phyloP scores from a whole-genome alignment of 2,113 vertebrate species.

The Ictidomys tridecemlineatus region DNA sequence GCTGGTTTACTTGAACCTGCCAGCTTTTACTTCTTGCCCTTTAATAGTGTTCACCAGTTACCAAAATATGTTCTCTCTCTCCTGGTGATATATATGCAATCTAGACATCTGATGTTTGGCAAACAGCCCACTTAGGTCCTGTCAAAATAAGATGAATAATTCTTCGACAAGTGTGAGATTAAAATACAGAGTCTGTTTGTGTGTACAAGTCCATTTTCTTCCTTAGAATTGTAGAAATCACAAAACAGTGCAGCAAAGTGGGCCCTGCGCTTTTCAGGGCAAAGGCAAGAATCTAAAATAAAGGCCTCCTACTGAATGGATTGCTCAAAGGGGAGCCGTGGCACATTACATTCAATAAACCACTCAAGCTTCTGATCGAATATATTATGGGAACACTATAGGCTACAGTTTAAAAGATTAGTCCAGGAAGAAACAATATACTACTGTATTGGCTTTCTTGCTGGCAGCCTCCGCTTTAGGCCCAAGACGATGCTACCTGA shows the following conservation, averaged over 20 bases:
- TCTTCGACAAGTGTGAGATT: constrained; percentile 66
- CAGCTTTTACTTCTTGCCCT: background rate
- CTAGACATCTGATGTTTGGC: constrained; percentile 71
- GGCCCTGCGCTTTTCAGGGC: constrained; percentile 51
- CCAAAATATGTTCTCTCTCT: background rate
- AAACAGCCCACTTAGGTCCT: constrained; percentile 52
- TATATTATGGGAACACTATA: constrained; percentile 78
- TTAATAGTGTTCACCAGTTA: background rate
- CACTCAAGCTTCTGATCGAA: constrained; percentile 74
- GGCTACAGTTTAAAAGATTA: constrained; percentile 80
- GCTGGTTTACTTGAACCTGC: background rate
- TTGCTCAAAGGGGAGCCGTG: constrained; percentile 63
- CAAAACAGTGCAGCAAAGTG: constrained; percentile 16
- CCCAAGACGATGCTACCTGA: constrained; percentile 78
- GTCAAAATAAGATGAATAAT: constrained; percentile 71
- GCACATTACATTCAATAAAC: constrained; percentile 80
- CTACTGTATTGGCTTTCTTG: constrained; percentile 77
- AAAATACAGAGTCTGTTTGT: constrained; percentile 51
- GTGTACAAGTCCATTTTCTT: constrained; percentile 63
- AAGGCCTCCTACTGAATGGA: constrained; percentile 58
- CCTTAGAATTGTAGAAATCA: constrained; percentile 60
- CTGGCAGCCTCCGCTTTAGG: constrained; percentile 75
- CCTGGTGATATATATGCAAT: background rate
- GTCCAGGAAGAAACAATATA: constrained; percentile 82
- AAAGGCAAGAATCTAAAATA: constrained; percentile 61